phyloP scores from a whole-genome alignment of 1,140 invertebrate genomes.

The Drosophila ambigua region DNA sequence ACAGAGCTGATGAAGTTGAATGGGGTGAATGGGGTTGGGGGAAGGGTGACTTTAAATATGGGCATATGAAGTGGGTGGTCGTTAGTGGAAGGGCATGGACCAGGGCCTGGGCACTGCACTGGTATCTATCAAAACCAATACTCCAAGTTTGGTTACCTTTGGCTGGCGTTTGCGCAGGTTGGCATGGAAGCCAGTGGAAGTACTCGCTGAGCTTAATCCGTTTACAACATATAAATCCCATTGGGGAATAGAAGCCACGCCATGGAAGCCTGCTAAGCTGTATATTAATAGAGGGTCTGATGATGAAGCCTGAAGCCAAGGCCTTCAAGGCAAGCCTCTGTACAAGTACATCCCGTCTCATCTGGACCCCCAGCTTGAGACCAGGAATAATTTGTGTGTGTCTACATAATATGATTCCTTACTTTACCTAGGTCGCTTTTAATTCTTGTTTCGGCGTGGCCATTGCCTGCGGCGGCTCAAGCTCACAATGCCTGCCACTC shows the following conservation, averaged over 20 bases:
- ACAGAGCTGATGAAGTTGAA: conserved; percentile 5
- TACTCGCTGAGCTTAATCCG: conserved; percentile 51
- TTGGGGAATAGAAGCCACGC: conserved; percentile 55
- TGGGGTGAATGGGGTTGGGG: conserved; percentile 5
- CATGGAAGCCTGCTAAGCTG: conserved; percentile 52
- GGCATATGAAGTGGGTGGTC: conserved; percentile 18
- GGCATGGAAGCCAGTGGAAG: neutral
- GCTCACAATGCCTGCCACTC: too few species aligned
- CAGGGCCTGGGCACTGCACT: conserved; percentile 1
- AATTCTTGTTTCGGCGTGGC: too few species aligned
- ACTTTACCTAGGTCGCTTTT: too few species aligned
- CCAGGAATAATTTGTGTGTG: too few species aligned
- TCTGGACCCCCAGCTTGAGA: neutral
- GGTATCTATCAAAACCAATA: conserved; percentile 26
- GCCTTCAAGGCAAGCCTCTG: conserved; percentile 1
- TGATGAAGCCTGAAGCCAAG: too few species aligned
- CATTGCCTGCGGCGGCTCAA: too few species aligned
- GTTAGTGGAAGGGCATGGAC: neutral
- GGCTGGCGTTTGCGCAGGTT: neutral
- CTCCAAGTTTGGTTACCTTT: conserved; percentile 3
- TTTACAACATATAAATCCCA: conserved; percentile 54
- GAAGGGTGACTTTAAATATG: conserved; percentile 38
- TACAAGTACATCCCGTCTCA: neutral
- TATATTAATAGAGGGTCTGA: conserved; percentile 27
- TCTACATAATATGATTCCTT: too few species aligned